Conservation (phyloP, 2,113 vertebrate genomes). For the Dissostichus mawsoni region DNA sequence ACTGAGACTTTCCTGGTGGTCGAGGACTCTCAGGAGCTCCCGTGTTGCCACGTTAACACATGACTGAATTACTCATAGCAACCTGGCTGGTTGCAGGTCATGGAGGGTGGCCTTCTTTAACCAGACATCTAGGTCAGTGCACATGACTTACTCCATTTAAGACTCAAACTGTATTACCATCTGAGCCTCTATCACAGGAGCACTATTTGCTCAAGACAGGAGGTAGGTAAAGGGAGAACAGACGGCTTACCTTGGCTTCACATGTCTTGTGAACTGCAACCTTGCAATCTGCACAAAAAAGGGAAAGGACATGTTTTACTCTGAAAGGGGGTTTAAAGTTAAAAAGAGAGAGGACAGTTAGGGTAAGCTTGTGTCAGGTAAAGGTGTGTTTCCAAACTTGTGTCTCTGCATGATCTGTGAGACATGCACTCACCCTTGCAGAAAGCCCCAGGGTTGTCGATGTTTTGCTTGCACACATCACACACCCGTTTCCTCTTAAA, state of each 20-base stretch:
- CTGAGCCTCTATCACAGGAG: constrained; percentile 24
- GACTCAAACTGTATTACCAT: constrained; percentile 43
- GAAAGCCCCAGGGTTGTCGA: constrained; percentile 62
- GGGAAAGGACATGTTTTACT: constrained; percentile 16
- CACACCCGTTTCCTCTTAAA: constrained; percentile 68
- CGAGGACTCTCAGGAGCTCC: constrained; percentile 2
- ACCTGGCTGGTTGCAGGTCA: constrained; percentile 52
- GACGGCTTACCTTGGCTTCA: constrained; percentile 68
- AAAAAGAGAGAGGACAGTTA: constrained; percentile 13
- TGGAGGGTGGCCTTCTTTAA: constrained; percentile 35
- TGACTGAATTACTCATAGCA: constrained; percentile 58
- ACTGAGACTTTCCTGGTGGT: not conserved
- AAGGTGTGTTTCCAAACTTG: not conserved
- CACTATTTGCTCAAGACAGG: constrained; percentile 5
- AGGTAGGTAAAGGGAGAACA: not conserved
- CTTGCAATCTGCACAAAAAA: constrained; percentile 72
- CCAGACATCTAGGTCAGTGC: constrained; percentile 75
- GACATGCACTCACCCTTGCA: constrained; percentile 72
- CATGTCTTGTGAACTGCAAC: constrained; percentile 70
- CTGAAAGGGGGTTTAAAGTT: not conserved
- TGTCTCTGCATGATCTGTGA: constrained; percentile 24
- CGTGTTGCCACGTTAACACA: constrained; percentile 39
- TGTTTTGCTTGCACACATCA: constrained; percentile 69
- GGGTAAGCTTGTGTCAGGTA: constrained; percentile 3
- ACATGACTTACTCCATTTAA: constrained; percentile 56